Evolutionary conservation across 2,888 invertebrate genomes (phyloP).

Genomic region (Drosophila pseudotalamancana): DNA sequence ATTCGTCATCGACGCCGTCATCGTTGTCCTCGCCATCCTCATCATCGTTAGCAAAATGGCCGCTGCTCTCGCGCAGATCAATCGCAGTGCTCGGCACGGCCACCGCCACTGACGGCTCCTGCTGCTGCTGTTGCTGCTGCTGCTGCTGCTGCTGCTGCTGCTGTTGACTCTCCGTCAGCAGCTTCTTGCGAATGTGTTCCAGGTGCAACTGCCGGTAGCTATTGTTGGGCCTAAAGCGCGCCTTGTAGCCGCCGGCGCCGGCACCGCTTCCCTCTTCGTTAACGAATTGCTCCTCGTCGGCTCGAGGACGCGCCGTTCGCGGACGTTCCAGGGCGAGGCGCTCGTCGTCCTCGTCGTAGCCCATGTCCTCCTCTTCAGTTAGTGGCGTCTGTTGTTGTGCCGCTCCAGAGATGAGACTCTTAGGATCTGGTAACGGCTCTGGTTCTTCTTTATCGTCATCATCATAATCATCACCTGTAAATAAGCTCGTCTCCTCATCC

Average conservation of each 20-base stretch:
- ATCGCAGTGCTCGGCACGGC: slow-evolving; percentile 79
- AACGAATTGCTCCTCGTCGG: slow-evolving; percentile 77
- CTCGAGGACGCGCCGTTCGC: slow-evolving; percentile 60
- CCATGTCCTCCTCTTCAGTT: slow-evolving; percentile 80
- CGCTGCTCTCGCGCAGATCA: slow-evolving; percentile 82
- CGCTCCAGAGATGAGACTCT: slow-evolving; percentile 63
- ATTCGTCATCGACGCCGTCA: slow-evolving; percentile 80
- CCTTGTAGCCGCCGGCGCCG: slow-evolving; percentile 43
- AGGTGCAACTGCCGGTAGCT: slow-evolving; percentile 76
- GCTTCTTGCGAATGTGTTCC: slow-evolving; percentile 77
- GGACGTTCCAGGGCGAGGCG: slow-evolving; percentile 77
- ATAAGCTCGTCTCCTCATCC: slow-evolving; percentile 60
- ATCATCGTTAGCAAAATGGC: slow-evolving; percentile 83
- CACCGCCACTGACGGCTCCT: slow-evolving; percentile 43
- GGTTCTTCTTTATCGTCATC: slow-evolving; percentile 56
- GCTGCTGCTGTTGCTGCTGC: too few relatives aligned
- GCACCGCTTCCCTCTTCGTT: slow-evolving; percentile 82
- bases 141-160: slow-evolving; percentile 12
- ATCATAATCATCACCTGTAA: slow-evolving; percentile 40
- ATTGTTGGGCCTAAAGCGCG: slow-evolving; percentile 58
- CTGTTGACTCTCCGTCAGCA: slow-evolving; percentile 61
- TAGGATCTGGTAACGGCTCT: slow-evolving; percentile 76
- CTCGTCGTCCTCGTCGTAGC: slow-evolving; percentile 83
- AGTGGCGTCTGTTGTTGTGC: slow-evolving; percentile 19
- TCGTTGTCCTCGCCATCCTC: slow-evolving; percentile 82